Base-by-base conservation (phyloP, 2,888 invertebrate species). In the Pilophorus perplexus region DNA sequence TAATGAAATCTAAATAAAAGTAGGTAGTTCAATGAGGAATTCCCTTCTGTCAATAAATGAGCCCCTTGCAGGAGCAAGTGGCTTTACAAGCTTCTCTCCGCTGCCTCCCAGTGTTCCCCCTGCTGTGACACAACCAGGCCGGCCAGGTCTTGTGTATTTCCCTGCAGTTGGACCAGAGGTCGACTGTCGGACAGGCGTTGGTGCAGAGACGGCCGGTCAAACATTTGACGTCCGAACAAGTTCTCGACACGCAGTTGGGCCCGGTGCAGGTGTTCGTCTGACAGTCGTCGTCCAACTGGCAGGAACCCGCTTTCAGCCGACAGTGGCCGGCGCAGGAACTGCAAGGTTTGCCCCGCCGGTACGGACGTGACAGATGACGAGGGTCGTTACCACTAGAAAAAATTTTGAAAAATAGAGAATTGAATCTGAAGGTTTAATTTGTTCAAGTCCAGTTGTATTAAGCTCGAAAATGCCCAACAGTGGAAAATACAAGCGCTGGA, bases 101-200 rank as follows among this genome's bases (percentile, higher is more conserved):
- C 55, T 82, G 78, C 4, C 81, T 80, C 33, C 85, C 84, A 69
- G 83, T 79, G 14, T 77, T 75, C 3, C 82, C 81, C 46, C 78
- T 76, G 54, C 80, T 80, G 52, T 80, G 77, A 74, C 86, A 86
- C 6, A 86, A 76, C 85, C 85, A 86, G 37, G 76, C 78, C 48
- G 79, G 81, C 80, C 83, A 83, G 48, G 80, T 80, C 68, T 78
- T 74, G 69, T 83, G 77, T 22, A 90, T 78, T 62, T 86, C 83
- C 18, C 77, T 78, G 76, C 90, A 90, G 77, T 90, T 90, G 60
- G 84, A 83, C 84, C 84, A 90, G 37, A 81, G 77, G 76, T 89
- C 88, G 40, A 84, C 84, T 69, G 81, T 81, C 37, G 81, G 80
- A 74, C 90, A 90, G 0, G 83, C 75, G 78, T 90, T 90, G 38